Evolutionary conservation across 2,113 vertebrate species (phyloP).

Genomic region (Gnathonemus longibarbis): DNA sequence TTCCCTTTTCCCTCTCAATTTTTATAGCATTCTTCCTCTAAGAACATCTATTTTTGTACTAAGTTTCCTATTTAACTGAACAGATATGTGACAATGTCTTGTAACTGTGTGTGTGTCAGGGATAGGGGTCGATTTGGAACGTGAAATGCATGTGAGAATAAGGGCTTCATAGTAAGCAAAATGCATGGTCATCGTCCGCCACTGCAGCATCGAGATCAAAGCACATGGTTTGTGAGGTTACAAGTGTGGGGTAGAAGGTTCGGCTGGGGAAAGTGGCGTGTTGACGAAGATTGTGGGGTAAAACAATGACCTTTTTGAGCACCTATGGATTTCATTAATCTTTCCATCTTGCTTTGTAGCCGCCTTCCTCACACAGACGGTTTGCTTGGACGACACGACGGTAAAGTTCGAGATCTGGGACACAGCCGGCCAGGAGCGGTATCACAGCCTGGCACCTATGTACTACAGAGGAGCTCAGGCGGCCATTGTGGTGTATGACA

Average conservation of each 20-base stretch:
- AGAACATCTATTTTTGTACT: neutral
- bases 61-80: neutral
- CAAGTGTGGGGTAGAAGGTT: neutral
- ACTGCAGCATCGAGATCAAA: neutral
- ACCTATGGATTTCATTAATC: neutral
- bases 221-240: neutral
- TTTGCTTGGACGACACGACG: conserved; percentile 92
- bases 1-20: neutral
- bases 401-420: conserved; percentile 99
- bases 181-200: neutral
- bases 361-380: conserved; percentile 92
- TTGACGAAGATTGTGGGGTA: neutral
- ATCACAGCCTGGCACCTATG: conserved; percentile 96
- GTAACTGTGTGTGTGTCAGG: neutral
- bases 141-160: neutral
- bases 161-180: neutral
- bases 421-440: conserved; percentile 90
- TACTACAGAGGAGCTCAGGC: conserved; percentile 93
- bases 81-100: neutral
- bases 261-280: neutral
- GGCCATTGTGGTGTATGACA: conserved; percentile 93
- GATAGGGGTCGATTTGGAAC: neutral
- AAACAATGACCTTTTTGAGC: neutral
- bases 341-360: conserved; percentile 58
- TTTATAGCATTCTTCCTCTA: neutral